Conservation (phyloP, 2,113 vertebrate genomes). For the Tragelaphus imberbis region DNA sequence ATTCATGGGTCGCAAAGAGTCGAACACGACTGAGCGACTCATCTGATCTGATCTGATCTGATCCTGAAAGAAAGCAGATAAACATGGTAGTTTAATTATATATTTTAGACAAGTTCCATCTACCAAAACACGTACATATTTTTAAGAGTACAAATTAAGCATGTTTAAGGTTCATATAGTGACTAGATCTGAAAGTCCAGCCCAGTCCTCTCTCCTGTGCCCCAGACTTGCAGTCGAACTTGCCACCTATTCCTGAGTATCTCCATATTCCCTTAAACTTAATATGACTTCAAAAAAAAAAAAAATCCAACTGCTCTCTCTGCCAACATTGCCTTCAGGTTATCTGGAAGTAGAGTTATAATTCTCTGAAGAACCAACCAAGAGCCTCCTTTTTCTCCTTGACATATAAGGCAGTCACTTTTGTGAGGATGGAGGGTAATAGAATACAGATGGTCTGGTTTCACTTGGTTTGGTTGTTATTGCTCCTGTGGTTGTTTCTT, state of each 20-base stretch:
- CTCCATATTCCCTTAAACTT: not conserved
- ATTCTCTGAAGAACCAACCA: not conserved
- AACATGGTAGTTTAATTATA: not conserved
- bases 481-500: not conserved
- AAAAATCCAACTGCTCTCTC: not conserved
- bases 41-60: no score
- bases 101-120: not conserved
- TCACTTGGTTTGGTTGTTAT: not conserved
- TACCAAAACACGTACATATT: not conserved
- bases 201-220: not conserved
- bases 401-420: not conserved
- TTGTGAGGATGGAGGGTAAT: not conserved
- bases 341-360: not conserved
- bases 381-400: not conserved
- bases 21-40: no score
- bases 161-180: not conserved
- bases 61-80: not conserved
- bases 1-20: no score
- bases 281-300: not conserved
- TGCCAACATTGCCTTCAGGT: not conserved
- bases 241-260: not conserved
- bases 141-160: not conserved
- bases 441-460: not conserved
- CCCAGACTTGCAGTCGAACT: not conserved
- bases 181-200: not conserved